Conservation (phyloP, 92 coral and sea anemone genomes). For the Actinostola sp. region DNA sequence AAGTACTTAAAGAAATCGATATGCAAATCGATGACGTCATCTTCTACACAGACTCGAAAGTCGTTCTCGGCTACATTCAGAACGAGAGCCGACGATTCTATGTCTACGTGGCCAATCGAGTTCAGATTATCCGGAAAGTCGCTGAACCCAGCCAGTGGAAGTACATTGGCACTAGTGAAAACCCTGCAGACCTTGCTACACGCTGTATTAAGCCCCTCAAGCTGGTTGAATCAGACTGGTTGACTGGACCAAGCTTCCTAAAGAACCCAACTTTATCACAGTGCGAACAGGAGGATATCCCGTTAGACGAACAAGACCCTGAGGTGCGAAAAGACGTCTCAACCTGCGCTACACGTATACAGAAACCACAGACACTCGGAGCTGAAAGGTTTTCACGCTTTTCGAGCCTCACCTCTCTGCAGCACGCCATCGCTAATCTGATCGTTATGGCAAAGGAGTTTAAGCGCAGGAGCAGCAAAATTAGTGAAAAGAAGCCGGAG, state of each 20-base stretch:
- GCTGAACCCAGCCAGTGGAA: slow-evolving; percentile 38
- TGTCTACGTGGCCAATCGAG: slow-evolving; percentile 51
- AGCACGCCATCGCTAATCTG: slow-evolving; percentile 36
- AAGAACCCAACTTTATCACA: background rate
- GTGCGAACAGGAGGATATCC: background rate
- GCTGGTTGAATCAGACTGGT: slow-evolving; percentile 28
- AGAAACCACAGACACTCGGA: slow-evolving; percentile 7
- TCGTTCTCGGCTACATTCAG: slow-evolving; percentile 34
- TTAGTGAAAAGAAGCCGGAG: too few relatives aligned
- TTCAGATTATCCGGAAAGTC: slow-evolving; percentile 38
- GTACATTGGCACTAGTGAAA: slow-evolving; percentile 17
- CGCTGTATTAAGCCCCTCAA: slow-evolving; percentile 6
- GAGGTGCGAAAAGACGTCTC: slow-evolving; percentile 27
- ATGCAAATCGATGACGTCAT: too few relatives aligned
- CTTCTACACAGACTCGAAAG: too few relatives aligned
- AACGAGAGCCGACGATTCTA: slow-evolving; percentile 38
- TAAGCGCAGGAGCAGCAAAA: background rate
- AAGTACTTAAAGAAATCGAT: too few relatives aligned
- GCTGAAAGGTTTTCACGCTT: slow-evolving; percentile 30
- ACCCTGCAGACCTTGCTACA: slow-evolving; percentile 49
- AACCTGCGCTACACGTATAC: background rate
- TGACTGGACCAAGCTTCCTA: slow-evolving; percentile 30
- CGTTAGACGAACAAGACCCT: slow-evolving; percentile 25
- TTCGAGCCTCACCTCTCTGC: slow-evolving; percentile 32
- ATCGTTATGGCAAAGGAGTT: slow-evolving; percentile 13